These are phyloP conservation scores for Lacerta viridis DNA, from an alignment of 2,797 vertebrate species.

Conservation along the genomic window DNA sequence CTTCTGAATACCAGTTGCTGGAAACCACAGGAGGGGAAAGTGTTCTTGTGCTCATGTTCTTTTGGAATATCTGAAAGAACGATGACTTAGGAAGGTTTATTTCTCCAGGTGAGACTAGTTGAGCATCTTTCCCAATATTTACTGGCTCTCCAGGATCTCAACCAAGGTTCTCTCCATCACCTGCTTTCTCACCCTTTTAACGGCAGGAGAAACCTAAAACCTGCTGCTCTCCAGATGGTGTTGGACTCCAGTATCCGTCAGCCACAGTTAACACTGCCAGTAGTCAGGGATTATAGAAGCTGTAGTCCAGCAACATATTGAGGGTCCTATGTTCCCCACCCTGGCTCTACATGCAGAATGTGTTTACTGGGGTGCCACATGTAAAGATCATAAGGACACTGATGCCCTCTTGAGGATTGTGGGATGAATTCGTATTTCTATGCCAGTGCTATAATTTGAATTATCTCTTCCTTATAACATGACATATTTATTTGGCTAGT, in stretches of 20 bases:
- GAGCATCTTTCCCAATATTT: neutral
- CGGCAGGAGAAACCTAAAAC: neutral
- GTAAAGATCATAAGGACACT: neutral
- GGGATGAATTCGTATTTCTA: neutral
- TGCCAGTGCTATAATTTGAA: neutral
- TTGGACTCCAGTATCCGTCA: no score
- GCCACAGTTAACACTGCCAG: no score
- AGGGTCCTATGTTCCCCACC: no score
- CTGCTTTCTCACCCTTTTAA: neutral
- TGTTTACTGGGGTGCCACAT: no score
- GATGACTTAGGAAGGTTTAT: neutral
- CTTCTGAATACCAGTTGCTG: no score
- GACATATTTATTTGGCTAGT: neutral
- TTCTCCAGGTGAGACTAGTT: neutral
- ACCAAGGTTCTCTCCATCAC: neutral
- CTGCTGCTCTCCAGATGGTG: neutral
- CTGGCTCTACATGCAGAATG: neutral
- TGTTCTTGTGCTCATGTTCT: no score
- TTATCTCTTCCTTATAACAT: neutral
- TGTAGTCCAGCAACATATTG: no score
- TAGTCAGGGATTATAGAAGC: no score
- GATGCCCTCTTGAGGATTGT: neutral
- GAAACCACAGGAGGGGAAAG: no score
- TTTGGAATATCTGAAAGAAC: neutral
- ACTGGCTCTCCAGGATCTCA: neutral